These are phyloP conservation scores for Glareola pratincola DNA, from an alignment of 2,113 vertebrate genomes.

Conservation along the genomic window DNA sequence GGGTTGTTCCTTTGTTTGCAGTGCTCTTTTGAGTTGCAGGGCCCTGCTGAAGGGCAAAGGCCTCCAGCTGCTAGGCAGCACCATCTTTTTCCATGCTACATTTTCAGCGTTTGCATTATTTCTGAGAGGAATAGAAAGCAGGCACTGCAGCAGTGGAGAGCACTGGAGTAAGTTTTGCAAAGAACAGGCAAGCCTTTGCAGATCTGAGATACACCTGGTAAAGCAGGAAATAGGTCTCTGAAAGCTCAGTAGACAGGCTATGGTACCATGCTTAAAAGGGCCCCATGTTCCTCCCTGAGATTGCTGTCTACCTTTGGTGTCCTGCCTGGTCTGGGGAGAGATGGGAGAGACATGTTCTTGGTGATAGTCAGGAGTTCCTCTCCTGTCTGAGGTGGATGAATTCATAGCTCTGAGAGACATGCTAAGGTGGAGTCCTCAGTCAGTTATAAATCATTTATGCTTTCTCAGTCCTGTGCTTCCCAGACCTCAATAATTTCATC, in stretches of 20 bases:
- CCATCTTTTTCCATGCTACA: not conserved
- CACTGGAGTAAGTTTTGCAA: not conserved
- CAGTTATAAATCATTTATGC: constrained; percentile 10
- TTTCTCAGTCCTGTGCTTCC: not conserved
- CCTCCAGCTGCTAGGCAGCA: not conserved
- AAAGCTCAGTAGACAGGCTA: not conserved
- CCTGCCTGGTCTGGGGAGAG: not conserved
- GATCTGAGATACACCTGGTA: not conserved
- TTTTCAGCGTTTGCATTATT: not conserved
- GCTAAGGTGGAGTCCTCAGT: not conserved
- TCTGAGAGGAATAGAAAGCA: not conserved
- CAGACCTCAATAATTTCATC: not conserved
- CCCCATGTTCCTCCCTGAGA: not conserved
- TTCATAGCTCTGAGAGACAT: not conserved
- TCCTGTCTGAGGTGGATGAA: not conserved
- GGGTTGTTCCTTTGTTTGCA: not conserved
- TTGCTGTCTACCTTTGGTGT: not conserved
- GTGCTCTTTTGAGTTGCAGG: not conserved
- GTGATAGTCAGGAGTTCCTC: not conserved
- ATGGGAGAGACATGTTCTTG: fast-evolving
- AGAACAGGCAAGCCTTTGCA: not conserved
- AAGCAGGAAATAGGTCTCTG: not conserved
- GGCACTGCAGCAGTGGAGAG: not conserved
- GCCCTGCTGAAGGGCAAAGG: not conserved
- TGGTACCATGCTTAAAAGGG: not conserved